A percentile compares a stretch with the other conserved stretches of the same genome.
These are phyloP conservation scores for Crocallis elinguaria DNA, from an alignment of 2,888 invertebrate species.

Conservation along the genomic window DNA sequence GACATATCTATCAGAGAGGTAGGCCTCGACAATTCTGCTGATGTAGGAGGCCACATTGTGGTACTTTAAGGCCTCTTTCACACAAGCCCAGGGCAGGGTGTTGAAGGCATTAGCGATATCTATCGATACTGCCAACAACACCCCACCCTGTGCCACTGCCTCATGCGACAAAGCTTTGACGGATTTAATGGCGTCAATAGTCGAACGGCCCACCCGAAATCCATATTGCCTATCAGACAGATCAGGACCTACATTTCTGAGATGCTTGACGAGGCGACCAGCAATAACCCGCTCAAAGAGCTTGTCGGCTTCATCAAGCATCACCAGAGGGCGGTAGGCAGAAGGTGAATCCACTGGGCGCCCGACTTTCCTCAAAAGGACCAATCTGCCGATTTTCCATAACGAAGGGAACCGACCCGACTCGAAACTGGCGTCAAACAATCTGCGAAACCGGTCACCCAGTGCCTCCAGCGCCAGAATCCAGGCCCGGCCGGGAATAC, in stretches of 20 bases:
- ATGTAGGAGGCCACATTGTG: neutral
- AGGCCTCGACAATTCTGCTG: neutral
- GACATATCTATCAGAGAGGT: neutral
- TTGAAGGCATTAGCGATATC: no score
- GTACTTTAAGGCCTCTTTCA: no score
- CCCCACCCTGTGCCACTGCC: neutral
- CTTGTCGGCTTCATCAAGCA: constrained; percentile 2
- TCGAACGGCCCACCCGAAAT: neutral
- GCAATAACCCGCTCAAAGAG: constrained; percentile 1
- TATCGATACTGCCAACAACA: constrained; percentile 8
- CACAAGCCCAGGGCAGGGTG: neutral
- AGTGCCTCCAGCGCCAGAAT: neutral
- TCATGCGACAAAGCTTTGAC: neutral
- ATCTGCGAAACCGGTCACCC: neutral
- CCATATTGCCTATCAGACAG: neutral
- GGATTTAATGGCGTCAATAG: neutral
- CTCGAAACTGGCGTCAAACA: neutral
- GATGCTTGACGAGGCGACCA: no score
- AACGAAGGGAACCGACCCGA: neutral
- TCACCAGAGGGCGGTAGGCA: neutral
- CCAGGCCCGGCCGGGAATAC: neutral
- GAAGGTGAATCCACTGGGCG: constrained; percentile 1
- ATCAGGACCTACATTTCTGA: no score
- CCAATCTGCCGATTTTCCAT: neutral
- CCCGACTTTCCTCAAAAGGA: neutral